Evolutionary conservation across 1,140 invertebrate genomes (phyloP).

Genomic region (Mya arenaria): DNA sequence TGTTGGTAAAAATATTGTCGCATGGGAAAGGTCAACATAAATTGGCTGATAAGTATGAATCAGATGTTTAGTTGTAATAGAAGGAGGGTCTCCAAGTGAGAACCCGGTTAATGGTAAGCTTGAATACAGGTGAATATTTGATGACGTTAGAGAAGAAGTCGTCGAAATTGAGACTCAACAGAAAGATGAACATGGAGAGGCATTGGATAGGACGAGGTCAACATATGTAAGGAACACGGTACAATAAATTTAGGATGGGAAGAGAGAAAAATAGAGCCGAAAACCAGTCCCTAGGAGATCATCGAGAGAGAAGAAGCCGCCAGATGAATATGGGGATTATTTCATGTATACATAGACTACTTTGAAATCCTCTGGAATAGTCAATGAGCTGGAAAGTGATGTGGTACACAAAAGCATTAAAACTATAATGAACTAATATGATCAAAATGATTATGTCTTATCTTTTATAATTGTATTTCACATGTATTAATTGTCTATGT

Average conservation of each 20-base stretch:
- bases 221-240: not conserved
- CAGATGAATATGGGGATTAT: not conserved
- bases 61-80: slow-evolving; percentile 1
- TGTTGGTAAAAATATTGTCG: slow-evolving; percentile 22
- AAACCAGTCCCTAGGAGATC: not conserved
- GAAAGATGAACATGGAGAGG: not conserved
- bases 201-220: not conserved
- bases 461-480: no score
- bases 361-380: no score
- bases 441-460: no score
- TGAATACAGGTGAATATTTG: not conserved
- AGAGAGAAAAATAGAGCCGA: not conserved
- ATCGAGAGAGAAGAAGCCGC: not conserved
- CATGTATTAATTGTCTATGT: no score
- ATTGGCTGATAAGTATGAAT: not conserved
- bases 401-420: no score
- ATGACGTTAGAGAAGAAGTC: not conserved
- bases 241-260: not conserved
- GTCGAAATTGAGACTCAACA: not conserved
- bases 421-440: no score
- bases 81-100: slow-evolving; percentile 3
- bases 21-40: not conserved
- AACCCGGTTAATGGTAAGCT: not conserved
- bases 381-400: no score
- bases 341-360: no score